A percentile compares a stretch with the other conserved stretches of the same genome.
phyloP scores from a whole-genome alignment of 2,113 vertebrate species.

The Vulpes vulpes region DNA sequence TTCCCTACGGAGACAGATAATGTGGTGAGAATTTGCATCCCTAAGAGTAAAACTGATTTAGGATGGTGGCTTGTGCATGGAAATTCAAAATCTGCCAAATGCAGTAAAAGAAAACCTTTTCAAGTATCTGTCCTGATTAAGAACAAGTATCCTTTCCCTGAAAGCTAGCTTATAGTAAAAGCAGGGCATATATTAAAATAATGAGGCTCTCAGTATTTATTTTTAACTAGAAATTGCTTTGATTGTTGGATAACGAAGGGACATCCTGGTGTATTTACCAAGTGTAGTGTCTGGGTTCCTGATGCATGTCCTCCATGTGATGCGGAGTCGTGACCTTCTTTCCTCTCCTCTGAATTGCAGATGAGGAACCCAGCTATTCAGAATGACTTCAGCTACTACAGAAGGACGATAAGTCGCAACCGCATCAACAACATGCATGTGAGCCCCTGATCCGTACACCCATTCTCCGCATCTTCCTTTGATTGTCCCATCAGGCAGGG shows the following conservation, averaged over 20 bases:
- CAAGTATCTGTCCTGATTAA: not conserved
- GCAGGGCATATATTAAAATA: not conserved
- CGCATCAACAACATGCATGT: conserved; percentile 99
- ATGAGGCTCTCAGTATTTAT: not conserved
- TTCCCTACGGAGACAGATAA: not conserved
- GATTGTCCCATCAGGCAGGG: not conserved
- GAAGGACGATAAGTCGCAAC: conserved; percentile 97
- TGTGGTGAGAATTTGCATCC: not conserved
- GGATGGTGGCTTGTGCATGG: not conserved
- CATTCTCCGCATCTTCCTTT: not conserved
- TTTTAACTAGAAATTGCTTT: not conserved
- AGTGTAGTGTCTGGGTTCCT: not conserved
- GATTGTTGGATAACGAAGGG: not conserved
- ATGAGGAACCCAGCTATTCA: conserved; percentile 99
- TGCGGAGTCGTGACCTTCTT: not conserved
- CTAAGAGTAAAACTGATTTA: not conserved
- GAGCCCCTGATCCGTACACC: conserved; percentile 80
- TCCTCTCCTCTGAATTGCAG: conserved; percentile 83
- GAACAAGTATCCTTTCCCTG: not conserved
- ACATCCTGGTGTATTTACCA: not conserved
- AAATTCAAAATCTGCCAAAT: conserved; percentile 41
- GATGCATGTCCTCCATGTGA: rapidly evolving
- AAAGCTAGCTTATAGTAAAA: not conserved
- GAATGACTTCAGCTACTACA: conserved; percentile 99
- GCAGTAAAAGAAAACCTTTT: conserved; percentile 23